Evolutionary conservation across 2,797 vertebrate genomes (phyloP), one percentile per base, ranked within the genome.

Genomic region (Galago senegalensis): DNA sequence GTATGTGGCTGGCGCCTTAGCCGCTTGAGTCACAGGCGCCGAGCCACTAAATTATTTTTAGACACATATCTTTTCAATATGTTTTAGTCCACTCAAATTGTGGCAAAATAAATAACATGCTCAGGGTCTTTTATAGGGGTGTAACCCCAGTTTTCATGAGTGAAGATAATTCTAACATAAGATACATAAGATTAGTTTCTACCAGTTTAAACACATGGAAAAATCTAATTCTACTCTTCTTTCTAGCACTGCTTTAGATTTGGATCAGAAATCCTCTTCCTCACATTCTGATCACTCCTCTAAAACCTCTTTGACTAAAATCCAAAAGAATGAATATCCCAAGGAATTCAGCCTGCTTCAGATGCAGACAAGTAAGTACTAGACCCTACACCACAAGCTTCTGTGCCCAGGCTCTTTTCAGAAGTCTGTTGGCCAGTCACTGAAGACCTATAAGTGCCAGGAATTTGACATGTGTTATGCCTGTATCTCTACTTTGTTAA

Each of bases 281-380:
- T 94, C 92, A 49, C 83, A 37, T 77, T 95, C 94, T 72, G 81
- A 79, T 79, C 83, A 37, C 29, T 85, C 83, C 91, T 96, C 70
- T 43, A 95, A 98, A 89, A 85, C 69, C n/a, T 94, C 90, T 23
- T 21, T 95, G 84, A 93, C 96, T 73, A 75, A 90, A 63, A 70
- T 93, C 63, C 95, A 77, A 65, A 89, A 95, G 37, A 49, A 91
- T 23, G 94, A 94, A 29, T 80, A 87, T 56, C 94, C 77, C 1
- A 81, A 94, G 63, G 96, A 98, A 43, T 63, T 97, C 29, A 95
- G 80, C 91, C 77, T 98, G 67, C 96, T 98, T 12, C 77, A 84
- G 61, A 40, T 72, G 69, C 94, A 89, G 96, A 97, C 97, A 79
- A 70, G 97, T 95, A 40, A 56, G 23, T 40, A 73, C 40, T 0